These are phyloP conservation scores for Tachysurus fulvidraco DNA, from an alignment of 2,113 vertebrate species.

Conservation along the genomic window DNA sequence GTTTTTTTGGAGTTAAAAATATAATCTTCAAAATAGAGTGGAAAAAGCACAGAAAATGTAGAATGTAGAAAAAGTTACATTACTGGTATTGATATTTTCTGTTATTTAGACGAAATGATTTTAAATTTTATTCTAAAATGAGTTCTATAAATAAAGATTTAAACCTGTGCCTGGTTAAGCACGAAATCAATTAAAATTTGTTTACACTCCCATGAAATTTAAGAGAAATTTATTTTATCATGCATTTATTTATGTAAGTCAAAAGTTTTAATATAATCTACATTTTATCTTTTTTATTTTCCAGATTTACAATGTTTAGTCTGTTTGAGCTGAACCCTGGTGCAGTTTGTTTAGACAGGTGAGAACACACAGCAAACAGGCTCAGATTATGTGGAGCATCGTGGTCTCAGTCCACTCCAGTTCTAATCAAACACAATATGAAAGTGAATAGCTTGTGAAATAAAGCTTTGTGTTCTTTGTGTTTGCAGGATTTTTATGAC, in stretches of 20 bases:
- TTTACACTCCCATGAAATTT: neutral
- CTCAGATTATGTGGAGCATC: neutral
- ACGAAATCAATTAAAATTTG: neutral
- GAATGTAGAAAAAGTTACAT: neutral
- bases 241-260: neutral
- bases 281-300: neutral
- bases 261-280: neutral
- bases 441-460: neutral
- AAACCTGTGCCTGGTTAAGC: neutral
- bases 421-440: neutral
- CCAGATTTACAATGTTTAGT: neutral
- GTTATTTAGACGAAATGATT: neutral
- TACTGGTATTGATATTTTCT: too few species aligned
- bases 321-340: neutral
- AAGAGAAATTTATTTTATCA: neutral
- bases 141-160: neutral
- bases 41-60: neutral
- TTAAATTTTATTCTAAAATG: neutral
- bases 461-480: neutral
- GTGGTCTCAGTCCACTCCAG: neutral
- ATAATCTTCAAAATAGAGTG: neutral
- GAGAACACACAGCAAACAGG: neutral
- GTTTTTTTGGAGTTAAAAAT: too few species aligned
- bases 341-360: neutral
- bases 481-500: neutral